Evolutionary conservation across 2,888 invertebrate genomes (phyloP).

Genomic region (Eudemis profundana): DNA sequence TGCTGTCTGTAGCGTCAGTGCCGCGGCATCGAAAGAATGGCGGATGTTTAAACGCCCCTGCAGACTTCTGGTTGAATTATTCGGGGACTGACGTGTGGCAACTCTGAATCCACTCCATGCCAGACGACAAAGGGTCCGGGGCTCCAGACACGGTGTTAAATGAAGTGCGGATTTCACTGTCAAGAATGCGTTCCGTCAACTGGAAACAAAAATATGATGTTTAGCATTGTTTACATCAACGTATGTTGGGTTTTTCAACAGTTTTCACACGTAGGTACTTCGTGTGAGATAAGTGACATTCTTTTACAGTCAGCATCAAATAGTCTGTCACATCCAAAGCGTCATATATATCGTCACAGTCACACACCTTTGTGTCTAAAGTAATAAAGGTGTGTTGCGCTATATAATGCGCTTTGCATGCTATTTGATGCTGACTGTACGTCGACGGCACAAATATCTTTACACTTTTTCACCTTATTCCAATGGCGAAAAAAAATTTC

Average conservation of each 20-base stretch:
- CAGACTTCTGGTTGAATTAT: slow-evolving; percentile 51
- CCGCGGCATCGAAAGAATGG: slow-evolving; percentile 52
- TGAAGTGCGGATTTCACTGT: slow-evolving; percentile 27
- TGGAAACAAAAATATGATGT: slow-evolving; percentile 2
- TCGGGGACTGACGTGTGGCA: slow-evolving; percentile 36
- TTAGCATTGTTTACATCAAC: background rate
- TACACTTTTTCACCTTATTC: too few relatives aligned
- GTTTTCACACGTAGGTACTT: background rate
- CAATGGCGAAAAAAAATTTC: too few relatives aligned
- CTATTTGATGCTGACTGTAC: too few relatives aligned
- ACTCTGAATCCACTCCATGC: slow-evolving; percentile 28
- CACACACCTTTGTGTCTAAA: too few relatives aligned
- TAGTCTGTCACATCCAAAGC: too few relatives aligned
- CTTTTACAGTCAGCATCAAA: too few relatives aligned
- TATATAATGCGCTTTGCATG: too few relatives aligned
- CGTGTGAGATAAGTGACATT: too few relatives aligned
- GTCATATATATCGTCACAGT: too few relatives aligned
- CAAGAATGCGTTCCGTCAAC: slow-evolving; percentile 1
- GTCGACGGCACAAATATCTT: too few relatives aligned
- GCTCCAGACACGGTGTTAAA: slow-evolving; percentile 25
- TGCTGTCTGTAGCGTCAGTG: slow-evolving; percentile 19
- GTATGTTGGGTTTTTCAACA: background rate
- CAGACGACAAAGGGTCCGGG: slow-evolving; percentile 45
- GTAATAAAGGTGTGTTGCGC: too few relatives aligned
- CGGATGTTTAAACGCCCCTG: slow-evolving; percentile 49